Conservation (phyloP, 1,140 invertebrate species). For the Sminthurinus signatus region DNA sequence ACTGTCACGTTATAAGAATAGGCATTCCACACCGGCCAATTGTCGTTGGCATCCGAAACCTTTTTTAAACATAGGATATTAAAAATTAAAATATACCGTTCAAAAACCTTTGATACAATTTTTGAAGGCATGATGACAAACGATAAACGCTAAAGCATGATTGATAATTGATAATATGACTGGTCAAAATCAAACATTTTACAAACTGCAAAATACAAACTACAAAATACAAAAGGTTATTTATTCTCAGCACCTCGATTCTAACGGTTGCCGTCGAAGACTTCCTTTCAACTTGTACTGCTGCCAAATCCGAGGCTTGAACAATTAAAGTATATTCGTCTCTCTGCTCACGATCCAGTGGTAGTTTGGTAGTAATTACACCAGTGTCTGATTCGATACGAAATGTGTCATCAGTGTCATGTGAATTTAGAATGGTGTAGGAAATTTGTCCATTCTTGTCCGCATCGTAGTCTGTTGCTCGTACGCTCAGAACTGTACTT, state of each 20-base stretch:
- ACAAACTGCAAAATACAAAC: too few relatives aligned
- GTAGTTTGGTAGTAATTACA: slow-evolving; percentile 70
- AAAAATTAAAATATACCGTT: too few relatives aligned
- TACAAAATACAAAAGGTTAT: too few relatives aligned
- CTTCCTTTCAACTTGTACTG: slow-evolving; percentile 57
- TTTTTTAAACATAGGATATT: too few relatives aligned
- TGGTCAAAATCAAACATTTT: too few relatives aligned
- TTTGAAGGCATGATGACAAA: too few relatives aligned
- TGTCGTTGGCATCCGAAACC: slow-evolving; percentile 77
- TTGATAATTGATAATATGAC: too few relatives aligned
- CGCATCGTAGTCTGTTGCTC: slow-evolving; percentile 85
- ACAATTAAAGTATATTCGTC: slow-evolving; percentile 80
- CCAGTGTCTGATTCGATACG: slow-evolving; percentile 74
- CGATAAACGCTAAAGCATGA: too few relatives aligned
- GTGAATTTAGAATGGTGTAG: slow-evolving; percentile 49
- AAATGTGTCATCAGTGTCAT: slow-evolving; percentile 58
- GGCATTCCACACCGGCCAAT: slow-evolving; percentile 83
- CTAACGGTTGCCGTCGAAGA: slow-evolving; percentile 74
- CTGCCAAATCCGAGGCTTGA: slow-evolving; percentile 70
- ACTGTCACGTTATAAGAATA: slow-evolving; percentile 82
- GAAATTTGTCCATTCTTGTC: slow-evolving; percentile 66
- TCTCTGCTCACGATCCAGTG: slow-evolving; percentile 80
- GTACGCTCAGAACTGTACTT: slow-evolving; percentile 77
- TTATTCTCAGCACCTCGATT: slow-evolving; percentile 59
- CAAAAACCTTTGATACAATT: too few relatives aligned